Percentiles rank a stretch among this genome's conserved stretches.
These are phyloP conservation scores for Ectemnius continuus DNA, from an alignment of 2,888 invertebrate species.

Conservation along the genomic window DNA sequence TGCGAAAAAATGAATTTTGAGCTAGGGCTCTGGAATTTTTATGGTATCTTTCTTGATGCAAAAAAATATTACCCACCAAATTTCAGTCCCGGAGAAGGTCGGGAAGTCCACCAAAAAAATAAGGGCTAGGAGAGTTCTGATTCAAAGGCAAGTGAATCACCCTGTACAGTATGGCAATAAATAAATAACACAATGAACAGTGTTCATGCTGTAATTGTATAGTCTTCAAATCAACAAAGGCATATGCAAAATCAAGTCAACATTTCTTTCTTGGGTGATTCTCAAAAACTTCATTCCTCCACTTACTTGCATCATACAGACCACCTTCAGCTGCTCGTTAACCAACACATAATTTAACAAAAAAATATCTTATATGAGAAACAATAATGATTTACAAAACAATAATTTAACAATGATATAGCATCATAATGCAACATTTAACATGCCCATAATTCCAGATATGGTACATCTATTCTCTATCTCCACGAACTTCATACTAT, in stretches of 20 bases:
- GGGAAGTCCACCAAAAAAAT: too few species aligned
- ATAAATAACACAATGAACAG: neutral
- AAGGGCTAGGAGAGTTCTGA: too few species aligned
- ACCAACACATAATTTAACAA: constrained; percentile 75
- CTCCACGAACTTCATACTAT: constrained; percentile 4
- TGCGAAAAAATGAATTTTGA: too few species aligned
- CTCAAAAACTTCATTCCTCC: constrained; percentile 64
- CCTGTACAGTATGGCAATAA: too few species aligned
- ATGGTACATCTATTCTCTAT: constrained; percentile 19
- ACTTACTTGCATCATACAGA: constrained; percentile 76
- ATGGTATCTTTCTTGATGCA: too few species aligned
- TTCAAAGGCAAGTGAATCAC: too few species aligned
- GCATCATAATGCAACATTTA: constrained; percentile 10
- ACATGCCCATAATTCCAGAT: constrained; percentile 16
- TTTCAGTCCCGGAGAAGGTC: too few species aligned
- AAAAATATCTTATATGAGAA: constrained; percentile 60
- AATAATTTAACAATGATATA: constrained; percentile 37
- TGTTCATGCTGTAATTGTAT: too few species aligned
- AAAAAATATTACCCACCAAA: too few species aligned
- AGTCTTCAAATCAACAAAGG: constrained; percentile 15
- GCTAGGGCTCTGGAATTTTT: too few species aligned
- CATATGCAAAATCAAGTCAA: constrained; percentile 29
- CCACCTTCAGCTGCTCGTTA: constrained; percentile 75
- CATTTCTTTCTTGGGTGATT: constrained; percentile 61
- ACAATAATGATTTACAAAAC: constrained; percentile 36